These are phyloP conservation scores for Malacoraja senta DNA, from an alignment of 2,797 vertebrate genomes.

Conservation along the genomic window DNA sequence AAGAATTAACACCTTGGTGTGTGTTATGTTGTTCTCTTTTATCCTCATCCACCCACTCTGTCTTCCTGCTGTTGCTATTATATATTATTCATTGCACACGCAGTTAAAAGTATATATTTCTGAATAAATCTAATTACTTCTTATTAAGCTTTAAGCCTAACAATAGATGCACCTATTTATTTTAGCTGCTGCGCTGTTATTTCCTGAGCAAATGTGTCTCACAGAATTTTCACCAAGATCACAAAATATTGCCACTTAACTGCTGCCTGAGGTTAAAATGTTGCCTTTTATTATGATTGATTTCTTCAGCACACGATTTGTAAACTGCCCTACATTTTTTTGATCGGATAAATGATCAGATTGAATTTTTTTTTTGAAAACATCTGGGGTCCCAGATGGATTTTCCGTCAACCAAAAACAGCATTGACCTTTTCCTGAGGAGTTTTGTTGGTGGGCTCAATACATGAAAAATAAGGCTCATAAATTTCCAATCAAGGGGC, in stretches of 20 bases:
- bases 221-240: conserved; percentile 12
- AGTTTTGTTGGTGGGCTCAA: background rate
- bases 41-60: conserved; percentile 28
- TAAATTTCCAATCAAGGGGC: background rate
- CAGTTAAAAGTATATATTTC: conserved; percentile 22
- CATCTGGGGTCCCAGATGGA: background rate
- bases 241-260: background rate
- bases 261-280: background rate
- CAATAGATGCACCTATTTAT: conserved; percentile 40
- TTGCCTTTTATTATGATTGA: background rate
- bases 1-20: conserved; percentile 36
- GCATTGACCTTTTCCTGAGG: background rate
- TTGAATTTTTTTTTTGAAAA: background rate
- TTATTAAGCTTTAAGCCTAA: conserved; percentile 44
- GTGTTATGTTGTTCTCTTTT: background rate
- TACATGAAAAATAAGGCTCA: background rate
- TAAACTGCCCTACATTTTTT: background rate
- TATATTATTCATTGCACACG: background rate
- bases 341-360: background rate
- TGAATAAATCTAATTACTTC: conserved; percentile 45
- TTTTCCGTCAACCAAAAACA: background rate
- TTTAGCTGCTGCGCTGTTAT: background rate
- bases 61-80: conserved; percentile 17
- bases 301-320: background rate
- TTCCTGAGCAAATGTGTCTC: background rate